These are phyloP conservation scores for Petroica traversi DNA, from an alignment of 2,113 vertebrate genomes.

Conservation along the genomic window DNA sequence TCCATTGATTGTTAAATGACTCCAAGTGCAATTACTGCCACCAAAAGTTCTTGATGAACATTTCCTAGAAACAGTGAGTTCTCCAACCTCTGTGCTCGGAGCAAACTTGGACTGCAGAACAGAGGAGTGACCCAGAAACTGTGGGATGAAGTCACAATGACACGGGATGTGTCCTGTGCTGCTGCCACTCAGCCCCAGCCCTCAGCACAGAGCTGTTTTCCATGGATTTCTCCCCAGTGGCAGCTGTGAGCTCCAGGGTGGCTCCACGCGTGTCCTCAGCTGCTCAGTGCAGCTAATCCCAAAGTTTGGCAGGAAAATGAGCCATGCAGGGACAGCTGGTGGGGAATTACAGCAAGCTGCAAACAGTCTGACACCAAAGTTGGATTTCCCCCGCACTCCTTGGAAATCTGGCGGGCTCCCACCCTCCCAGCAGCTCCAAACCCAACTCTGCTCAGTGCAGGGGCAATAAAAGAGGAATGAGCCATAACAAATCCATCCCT, in stretches of 20 bases:
- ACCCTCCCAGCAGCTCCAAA: background rate
- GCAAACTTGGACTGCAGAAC: accelerated
- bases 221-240: accelerated
- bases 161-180: background rate
- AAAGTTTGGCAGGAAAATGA: conserved; percentile 18
- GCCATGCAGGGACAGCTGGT: conserved; percentile 43
- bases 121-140: background rate
- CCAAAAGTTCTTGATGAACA: background rate
- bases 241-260: background rate
- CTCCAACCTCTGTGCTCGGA: background rate
- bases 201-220: background rate
- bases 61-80: background rate
- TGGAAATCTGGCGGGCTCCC: background rate
- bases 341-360: background rate
- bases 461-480: background rate
- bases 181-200: background rate
- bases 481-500: accelerated
- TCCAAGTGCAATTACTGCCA: background rate
- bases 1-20: background rate
- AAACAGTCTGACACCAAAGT: conserved; percentile 7
- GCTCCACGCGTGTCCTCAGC: background rate
- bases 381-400: background rate
- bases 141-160: background rate
- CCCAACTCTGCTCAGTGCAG: accelerated
- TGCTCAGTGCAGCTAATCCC: background rate